Percentiles rank a stretch among this genome's conserved stretches.
phyloP scores from a whole-genome alignment of 2,113 vertebrate species.

The Zapornia atra region DNA sequence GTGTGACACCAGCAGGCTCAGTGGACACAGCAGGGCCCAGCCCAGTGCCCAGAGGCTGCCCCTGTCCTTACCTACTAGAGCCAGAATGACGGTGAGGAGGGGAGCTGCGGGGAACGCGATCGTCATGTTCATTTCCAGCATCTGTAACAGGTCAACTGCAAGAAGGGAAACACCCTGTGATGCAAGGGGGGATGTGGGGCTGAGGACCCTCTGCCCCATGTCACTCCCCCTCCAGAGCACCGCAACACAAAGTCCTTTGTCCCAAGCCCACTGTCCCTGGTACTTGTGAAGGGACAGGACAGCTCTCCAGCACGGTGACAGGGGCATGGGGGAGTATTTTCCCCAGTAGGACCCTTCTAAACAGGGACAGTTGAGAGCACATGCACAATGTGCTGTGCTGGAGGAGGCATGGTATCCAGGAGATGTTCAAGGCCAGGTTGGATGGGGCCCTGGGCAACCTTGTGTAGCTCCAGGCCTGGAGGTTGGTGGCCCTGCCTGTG shows the following conservation, averaged over 20 bases:
- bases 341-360: neutral
- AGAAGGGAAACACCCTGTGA: neutral
- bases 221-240: neutral
- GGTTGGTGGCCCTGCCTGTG: no score
- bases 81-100: slow-evolving; percentile 95
- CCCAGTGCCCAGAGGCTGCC: no score
- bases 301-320: rapidly evolving
- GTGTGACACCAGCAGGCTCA: no score
- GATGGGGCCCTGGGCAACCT: no score
- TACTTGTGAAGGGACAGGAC: neutral
- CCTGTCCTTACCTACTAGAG: slow-evolving; percentile 89
- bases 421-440: no score
- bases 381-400: rapidly evolving
- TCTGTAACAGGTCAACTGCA: slow-evolving; percentile 95
- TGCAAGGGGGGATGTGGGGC: rapidly evolving
- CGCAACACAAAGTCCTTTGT: neutral
- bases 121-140: slow-evolving; percentile 99
- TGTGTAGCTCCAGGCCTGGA: no score
- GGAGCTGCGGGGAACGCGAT: slow-evolving; percentile 97
- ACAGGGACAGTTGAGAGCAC: neutral
- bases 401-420: neutral
- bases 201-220: neutral
- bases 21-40: no score
- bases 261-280: rapidly evolving
- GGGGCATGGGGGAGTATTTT: neutral